phyloP scores from a whole-genome alignment of 2,113 vertebrate species.

The Otolemur garnettii region DNA sequence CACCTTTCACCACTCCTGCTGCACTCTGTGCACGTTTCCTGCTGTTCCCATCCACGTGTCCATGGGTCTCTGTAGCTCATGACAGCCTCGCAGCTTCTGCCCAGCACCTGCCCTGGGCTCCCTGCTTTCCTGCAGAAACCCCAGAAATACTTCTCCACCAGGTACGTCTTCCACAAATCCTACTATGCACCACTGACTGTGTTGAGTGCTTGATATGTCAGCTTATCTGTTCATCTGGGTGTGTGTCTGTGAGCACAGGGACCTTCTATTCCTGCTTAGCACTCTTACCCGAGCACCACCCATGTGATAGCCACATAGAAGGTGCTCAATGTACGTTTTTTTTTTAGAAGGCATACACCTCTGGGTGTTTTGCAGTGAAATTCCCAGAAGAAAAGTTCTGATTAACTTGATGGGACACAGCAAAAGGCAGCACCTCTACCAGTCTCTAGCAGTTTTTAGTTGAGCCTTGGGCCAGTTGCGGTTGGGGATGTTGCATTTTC shows the following conservation, averaged over 20 bases:
- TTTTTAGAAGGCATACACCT: background rate
- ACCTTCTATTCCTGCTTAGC: background rate
- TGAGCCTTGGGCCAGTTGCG: background rate
- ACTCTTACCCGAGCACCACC: background rate
- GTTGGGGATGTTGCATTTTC: background rate
- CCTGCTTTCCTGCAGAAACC: background rate
- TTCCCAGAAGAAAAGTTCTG: background rate
- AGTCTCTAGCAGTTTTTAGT: background rate
- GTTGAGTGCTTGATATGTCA: no score
- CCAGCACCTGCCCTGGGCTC: background rate
- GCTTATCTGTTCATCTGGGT: background rate
- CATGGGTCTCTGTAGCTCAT: background rate
- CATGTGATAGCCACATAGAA: background rate
- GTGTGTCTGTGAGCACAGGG: background rate
- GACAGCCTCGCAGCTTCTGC: background rate
- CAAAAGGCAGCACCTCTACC: background rate
- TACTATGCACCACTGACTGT: no score
- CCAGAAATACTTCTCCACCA: no score
- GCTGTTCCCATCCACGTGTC: background rate
- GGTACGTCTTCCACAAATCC: no score
- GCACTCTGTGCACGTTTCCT: background rate
- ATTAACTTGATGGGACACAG: background rate
- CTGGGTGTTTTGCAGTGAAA: background rate
- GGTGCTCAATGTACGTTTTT: background rate
- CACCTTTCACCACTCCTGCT: background rate